Evolutionary conservation across 2,797 vertebrate genomes (phyloP), one percentile per base, ranked within the genome.

Genomic region (Aulostomus chinensis): DNA sequence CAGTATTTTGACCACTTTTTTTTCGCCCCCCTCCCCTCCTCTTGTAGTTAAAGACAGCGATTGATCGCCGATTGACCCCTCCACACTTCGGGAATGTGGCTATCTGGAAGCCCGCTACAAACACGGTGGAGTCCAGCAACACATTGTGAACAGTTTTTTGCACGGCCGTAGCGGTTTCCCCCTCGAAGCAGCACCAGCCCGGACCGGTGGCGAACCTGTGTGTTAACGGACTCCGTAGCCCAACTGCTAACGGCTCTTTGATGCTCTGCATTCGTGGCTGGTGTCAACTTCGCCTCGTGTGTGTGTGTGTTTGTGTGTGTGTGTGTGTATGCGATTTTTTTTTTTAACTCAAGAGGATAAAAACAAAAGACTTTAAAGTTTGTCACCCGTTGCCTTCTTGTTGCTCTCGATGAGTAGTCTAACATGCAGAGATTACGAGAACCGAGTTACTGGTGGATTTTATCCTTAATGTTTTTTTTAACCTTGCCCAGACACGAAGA

Each of bases 381-480:
- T 81, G 75, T 80, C 78, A 80, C 68, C 86, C 78, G 88, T 89
- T 85, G 85, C 78, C 84, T 88, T 62, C 63, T 81, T 77, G 67
- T 85, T 83, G 84, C 85, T 86, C 93, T 93, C 93, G 89, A 96
- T 97, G 96, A 94, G 92, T 90, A 86, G 93, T 88, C 88, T 92
- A 93, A 95, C 94, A 98, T 98, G 96, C 92, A 93, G 95, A 94
- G 92, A 87, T 91, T 93, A 91, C 94, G 94, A 92, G 93, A 93
- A 93, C 92, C 93, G 91, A 94, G 93, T 92, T 83, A 60, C 80
- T 94, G 92, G 93, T 93, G 94, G 95, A 94, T 95, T 93, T 89
- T 95, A 89, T 90, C 92, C 92, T 89, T 96, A 84, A 91, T 95
- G 90, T 89, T 95, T 89, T 91, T 93, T 89, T 90, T 93, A 90